phyloP scores from a whole-genome alignment of 2,888 invertebrate genomes.

The Sussaba pulchella region DNA sequence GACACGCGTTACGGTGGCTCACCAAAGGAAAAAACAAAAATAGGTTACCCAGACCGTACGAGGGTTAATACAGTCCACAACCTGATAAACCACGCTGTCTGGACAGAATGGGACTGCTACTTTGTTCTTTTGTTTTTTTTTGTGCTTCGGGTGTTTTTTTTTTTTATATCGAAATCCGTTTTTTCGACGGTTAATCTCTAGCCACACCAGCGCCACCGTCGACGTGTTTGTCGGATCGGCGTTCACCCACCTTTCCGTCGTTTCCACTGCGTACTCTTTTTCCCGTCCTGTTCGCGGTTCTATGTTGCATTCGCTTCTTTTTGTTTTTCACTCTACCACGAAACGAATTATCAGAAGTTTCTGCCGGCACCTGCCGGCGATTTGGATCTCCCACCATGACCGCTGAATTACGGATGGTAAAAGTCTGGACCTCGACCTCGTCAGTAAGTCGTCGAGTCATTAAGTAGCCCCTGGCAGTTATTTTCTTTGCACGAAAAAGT shows the following conservation, averaged over 20 bases:
- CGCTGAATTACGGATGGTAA: background rate
- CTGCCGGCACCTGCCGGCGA: background rate
- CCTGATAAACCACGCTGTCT: slow-evolving; percentile 1
- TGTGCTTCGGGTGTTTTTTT: too few relatives aligned
- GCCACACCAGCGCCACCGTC: slow-evolving; percentile 1
- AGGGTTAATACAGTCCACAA: background rate
- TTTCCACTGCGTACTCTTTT: slow-evolving; percentile 1
- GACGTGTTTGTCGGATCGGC: background rate
- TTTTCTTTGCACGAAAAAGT: too few relatives aligned
- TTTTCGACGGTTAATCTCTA: slow-evolving; percentile 21
- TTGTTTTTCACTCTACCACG: background rate
- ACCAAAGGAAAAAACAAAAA: background rate
- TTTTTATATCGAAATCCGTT: slow-evolving; percentile 27
- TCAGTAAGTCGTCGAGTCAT: too few relatives aligned
- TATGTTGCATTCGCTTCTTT: background rate
- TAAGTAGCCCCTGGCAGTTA: too few relatives aligned
- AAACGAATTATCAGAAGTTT: background rate
- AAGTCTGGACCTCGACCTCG: too few relatives aligned
- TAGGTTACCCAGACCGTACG: background rate
- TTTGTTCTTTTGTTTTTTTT: slow-evolving; percentile 4
- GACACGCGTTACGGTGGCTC: slow-evolving; percentile 6
- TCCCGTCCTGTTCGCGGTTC: slow-evolving; percentile 7
- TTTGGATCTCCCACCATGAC: background rate
- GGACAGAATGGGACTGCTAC: background rate
- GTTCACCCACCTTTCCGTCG: background rate